A percentile compares a stretch with the other conserved stretches of the same genome.
phyloP scores from a whole-genome alignment of 1,140 invertebrate species.

The Anoplophora glabripennis region DNA sequence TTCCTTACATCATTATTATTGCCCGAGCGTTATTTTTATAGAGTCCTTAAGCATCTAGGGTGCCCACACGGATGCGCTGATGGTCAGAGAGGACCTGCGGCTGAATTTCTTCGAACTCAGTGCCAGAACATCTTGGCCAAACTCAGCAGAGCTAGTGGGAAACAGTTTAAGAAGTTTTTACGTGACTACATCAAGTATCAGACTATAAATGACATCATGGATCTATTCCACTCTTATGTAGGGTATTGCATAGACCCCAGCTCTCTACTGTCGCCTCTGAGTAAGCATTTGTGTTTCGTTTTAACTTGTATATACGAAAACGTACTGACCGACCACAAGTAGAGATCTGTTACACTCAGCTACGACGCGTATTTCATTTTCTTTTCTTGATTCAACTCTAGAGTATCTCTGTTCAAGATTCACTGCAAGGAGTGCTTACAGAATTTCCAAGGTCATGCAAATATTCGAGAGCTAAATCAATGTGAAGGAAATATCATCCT shows the following conservation, averaged over 20 bases:
- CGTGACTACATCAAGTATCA: slow-evolving; percentile 73
- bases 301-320: background rate
- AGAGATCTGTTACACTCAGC: too few species aligned
- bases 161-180: slow-evolving; percentile 76
- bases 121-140: slow-evolving; percentile 78
- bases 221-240: slow-evolving; percentile 93
- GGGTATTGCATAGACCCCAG: slow-evolving; percentile 92
- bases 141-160: slow-evolving; percentile 65
- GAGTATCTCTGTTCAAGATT: too few species aligned
- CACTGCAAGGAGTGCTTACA: too few species aligned
- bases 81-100: slow-evolving; percentile 80
- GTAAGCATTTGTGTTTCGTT: slow-evolving; percentile 56
- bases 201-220: slow-evolving; percentile 78
- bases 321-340: too few species aligned
- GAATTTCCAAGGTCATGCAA: too few species aligned
- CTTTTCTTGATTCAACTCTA: too few species aligned
- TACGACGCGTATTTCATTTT: too few species aligned
- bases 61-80: slow-evolving; percentile 88
- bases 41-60: slow-evolving; percentile 85
- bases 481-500: too few species aligned
- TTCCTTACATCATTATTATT: background rate
- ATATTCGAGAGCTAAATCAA: too few species aligned
- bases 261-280: slow-evolving; percentile 76
- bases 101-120: slow-evolving; percentile 86
- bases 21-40: slow-evolving; percentile 42